Percentiles rank a stretch among this genome's conserved stretches.
These are phyloP conservation scores for Caenorhabditis sulstoni DNA, from an alignment of 2,888 invertebrate species.

Conservation along the genomic window DNA sequence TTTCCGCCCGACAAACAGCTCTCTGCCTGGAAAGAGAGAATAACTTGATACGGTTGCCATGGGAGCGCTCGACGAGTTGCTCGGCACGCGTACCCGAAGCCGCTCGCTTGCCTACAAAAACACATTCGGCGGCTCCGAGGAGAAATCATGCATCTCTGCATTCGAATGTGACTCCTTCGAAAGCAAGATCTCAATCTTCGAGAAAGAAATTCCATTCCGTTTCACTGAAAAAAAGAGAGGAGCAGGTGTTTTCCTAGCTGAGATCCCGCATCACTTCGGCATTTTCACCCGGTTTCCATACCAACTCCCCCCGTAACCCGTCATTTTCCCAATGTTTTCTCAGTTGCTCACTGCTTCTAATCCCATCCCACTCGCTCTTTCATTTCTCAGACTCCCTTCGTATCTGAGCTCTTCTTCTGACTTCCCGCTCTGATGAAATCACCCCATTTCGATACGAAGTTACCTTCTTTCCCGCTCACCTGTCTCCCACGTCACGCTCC, in stretches of 20 bases:
- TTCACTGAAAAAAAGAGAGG: no score
- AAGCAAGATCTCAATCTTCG: no score
- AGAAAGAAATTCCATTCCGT: no score
- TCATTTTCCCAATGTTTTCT: no score
- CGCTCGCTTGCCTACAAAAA: background rate
- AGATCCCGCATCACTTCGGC: no score
- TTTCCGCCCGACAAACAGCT: background rate
- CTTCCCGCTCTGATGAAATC: background rate
- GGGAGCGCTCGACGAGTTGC: background rate
- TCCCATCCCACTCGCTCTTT: no score
- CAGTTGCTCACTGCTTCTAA: no score
- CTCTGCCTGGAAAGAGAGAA: background rate
- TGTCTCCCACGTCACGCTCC: no score
- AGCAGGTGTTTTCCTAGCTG: no score
- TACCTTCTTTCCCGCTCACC: background rate
- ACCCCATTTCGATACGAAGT: background rate
- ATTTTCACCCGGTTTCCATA: no score
- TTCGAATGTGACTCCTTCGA: background rate
- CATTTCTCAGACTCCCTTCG: no score
- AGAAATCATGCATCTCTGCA: background rate
- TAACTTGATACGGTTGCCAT: conserved; percentile 3
- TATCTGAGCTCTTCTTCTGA: background rate
- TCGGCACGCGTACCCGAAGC: background rate
- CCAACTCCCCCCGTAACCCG: no score
- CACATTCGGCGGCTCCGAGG: background rate